Conservation (phyloP, 1,140 invertebrate species). For the Bombus turneri region DNA sequence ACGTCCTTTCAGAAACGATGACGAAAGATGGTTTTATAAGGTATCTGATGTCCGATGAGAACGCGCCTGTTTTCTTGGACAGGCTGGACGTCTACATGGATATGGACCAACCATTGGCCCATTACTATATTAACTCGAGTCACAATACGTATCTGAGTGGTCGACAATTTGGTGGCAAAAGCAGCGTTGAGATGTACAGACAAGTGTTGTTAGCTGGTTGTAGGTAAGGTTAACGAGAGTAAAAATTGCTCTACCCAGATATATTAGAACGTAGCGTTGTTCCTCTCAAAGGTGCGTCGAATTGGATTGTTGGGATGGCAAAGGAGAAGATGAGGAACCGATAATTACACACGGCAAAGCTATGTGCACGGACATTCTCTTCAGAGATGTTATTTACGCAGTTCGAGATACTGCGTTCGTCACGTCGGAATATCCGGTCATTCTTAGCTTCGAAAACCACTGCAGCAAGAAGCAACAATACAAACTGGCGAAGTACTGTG, state of each 20-base stretch:
- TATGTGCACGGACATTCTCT: slow-evolving; percentile 99
- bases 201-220: slow-evolving; percentile 97
- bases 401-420: slow-evolving; percentile 99
- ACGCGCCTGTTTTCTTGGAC: slow-evolving; percentile 99
- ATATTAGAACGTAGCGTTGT: not conserved
- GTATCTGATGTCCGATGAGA: slow-evolving; percentile 99
- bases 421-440: slow-evolving; percentile 98
- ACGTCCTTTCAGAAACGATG: slow-evolving; percentile 85
- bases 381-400: slow-evolving; percentile 99
- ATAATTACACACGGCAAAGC: slow-evolving; percentile 99
- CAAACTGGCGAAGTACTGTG: slow-evolving; percentile 99
- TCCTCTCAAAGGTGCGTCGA: slow-evolving; percentile 93
- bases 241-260: not conserved
- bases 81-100: slow-evolving; percentile 98
- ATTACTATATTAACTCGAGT: slow-evolving; percentile 99
- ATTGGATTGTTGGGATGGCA: slow-evolving; percentile 99
- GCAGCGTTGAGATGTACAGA: slow-evolving; percentile 98
- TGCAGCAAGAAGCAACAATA: slow-evolving; percentile 99
- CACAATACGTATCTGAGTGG: slow-evolving; percentile 99
- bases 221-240: slow-evolving; percentile 84
- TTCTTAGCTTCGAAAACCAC: slow-evolving; percentile 99
- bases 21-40: slow-evolving; percentile 97
- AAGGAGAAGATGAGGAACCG: slow-evolving; percentile 97
- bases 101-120: slow-evolving; percentile 98
- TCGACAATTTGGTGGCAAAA: slow-evolving; percentile 97